Evolutionary conservation across 2,113 vertebrate genomes (phyloP).

Genomic region (Cyphomyrus plagiostoma): DNA sequence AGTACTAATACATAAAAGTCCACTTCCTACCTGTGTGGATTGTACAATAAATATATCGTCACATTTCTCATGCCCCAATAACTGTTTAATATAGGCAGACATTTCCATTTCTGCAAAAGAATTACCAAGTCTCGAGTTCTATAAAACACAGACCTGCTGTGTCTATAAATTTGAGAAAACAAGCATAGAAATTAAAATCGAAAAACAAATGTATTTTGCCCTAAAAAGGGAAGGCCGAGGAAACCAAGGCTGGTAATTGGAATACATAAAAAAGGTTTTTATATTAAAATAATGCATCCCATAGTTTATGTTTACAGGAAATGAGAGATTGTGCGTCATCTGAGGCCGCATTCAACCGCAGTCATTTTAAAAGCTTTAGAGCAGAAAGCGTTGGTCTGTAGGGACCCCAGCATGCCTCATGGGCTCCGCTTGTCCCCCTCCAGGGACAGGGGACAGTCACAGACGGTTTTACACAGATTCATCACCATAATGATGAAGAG

Average conservation of each 20-base stretch:
- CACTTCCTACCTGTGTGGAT: slow-evolving; percentile 45
- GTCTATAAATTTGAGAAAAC: slow-evolving; percentile 24
- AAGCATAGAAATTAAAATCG: slow-evolving; percentile 18
- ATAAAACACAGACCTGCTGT: slow-evolving; percentile 53
- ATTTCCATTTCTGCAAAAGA: slow-evolving; percentile 42
- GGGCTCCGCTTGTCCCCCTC: not conserved
- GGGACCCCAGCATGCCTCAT: not conserved
- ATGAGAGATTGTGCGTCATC: slow-evolving; percentile 2
- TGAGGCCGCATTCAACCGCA: not conserved
- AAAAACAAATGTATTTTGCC: slow-evolving; percentile 21
- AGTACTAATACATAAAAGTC: slow-evolving; percentile 48
- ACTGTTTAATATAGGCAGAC: slow-evolving; percentile 36
- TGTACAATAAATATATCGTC: slow-evolving; percentile 46
- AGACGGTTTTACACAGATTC: not conserved
- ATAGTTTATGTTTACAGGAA: not conserved
- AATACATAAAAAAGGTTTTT: not conserved
- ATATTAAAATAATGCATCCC: not conserved
- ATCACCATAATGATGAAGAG: slow-evolving; percentile 43
- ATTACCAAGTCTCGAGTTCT: slow-evolving; percentile 36
- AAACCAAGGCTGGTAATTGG: not conserved
- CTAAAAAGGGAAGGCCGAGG: not conserved
- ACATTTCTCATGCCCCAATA: slow-evolving; percentile 47
- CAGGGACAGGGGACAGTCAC: not conserved
- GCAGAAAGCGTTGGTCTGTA: not conserved
- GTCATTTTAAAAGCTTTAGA: not conserved